Evolutionary conservation across 2,888 invertebrate species (phyloP), one percentile per base, ranked within the genome.

Genomic region (Empis stercorea): DNA sequence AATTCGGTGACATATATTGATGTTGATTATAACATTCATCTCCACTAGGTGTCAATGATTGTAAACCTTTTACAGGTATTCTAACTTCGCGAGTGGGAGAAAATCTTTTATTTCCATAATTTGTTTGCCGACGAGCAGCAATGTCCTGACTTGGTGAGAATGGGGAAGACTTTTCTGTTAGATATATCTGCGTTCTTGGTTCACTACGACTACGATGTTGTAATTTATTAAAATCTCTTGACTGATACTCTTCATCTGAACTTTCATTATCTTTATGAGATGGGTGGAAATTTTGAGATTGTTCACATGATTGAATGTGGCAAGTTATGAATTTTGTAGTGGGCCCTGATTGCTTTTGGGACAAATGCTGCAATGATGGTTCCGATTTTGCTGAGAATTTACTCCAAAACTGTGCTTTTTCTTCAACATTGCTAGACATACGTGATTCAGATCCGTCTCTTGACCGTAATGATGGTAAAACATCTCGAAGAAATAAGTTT

Each of bases 401-500:
- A 54, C 82, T 80, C 60, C 86, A 81, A 59, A 80, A 76, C 61
- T 74, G 76, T 0, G 83, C 79, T 61, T 80, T 81, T 60, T 85
- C 81, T 43, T 79, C 66, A 15, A 87, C 79, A 45, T 79, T 75
- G 2, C 78, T 75, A 52, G 71, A 74, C 51, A 73, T 73, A 39
- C 71, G 68, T 1, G 45, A 30, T 14, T 56, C 58, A 6, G 48
- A 17, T 6, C 34, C 23, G 3, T 52, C 49, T 4, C 54, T 52
- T 17, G 11, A n/a, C n/a, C 1, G 14, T 1, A 68, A 62, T 2
- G 63, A 62, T 1, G 72, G 66, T 1, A 72, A 61, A 17, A 70
- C 13, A 52, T 77, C 74, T 48, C 80, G 69, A 32, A 84, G 63
- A 57, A 84, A 80, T 16, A 84, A 71, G 63, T 82, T 77, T 63